These are phyloP conservation scores for Sylvia borin DNA, from an alignment of 2,797 vertebrate species.

Conservation along the genomic window DNA sequence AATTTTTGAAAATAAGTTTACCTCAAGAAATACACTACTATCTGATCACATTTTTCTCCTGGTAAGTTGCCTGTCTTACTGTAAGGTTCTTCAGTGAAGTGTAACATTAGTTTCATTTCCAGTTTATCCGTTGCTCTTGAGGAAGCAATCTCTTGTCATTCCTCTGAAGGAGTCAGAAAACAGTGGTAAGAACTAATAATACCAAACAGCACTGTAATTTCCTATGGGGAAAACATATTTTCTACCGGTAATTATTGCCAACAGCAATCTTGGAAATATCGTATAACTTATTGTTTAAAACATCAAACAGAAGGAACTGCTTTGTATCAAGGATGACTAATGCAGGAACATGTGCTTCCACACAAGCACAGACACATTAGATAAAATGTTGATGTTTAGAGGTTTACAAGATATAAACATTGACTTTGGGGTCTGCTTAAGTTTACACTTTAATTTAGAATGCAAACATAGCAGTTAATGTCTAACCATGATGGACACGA, in stretches of 20 bases:
- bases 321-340: conserved; percentile 62
- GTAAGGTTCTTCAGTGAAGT: conserved; percentile 11
- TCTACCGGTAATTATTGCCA: conserved; percentile 64
- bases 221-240: conserved; percentile 73
- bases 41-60: not conserved
- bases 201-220: conserved; percentile 73
- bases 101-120: conserved; percentile 42
- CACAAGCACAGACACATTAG: conserved; percentile 41
- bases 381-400: conserved; percentile 59
- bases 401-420: conserved; percentile 27
- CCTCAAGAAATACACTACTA: not conserved
- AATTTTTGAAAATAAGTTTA: conserved; percentile 28
- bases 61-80: not conserved
- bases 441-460: conserved; percentile 26
- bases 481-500: not conserved
- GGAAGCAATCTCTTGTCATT: conserved; percentile 63
- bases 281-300: conserved; percentile 67
- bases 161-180: conserved; percentile 55
- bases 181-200: conserved; percentile 72
- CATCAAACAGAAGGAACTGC: conserved; percentile 72
- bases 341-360: conserved; percentile 50
- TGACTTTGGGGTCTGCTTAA: conserved; percentile 53
- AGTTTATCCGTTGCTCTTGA: conserved; percentile 40
- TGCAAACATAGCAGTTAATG: not conserved
- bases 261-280: conserved; percentile 68